Evolutionary conservation across 2,888 invertebrate genomes (phyloP).

Genomic region (Hetaerina titia): DNA sequence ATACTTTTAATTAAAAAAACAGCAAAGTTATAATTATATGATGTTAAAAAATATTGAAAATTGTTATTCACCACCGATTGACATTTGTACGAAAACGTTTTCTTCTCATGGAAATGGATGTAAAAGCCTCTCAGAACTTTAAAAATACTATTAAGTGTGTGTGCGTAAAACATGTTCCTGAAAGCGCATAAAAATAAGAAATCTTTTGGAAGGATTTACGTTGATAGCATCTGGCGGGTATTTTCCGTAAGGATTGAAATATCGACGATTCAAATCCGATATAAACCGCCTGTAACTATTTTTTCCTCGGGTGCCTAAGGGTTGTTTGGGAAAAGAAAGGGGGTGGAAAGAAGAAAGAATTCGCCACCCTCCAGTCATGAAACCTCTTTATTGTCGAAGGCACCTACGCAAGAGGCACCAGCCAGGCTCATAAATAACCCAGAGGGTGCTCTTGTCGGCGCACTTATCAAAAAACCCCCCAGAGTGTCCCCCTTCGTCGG

Average conservation of each 20-base stretch:
- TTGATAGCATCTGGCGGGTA: slow-evolving; percentile 60
- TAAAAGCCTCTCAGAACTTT: background rate
- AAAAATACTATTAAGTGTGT: background rate
- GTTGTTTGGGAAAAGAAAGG: background rate
- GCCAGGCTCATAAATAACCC: slow-evolving; percentile 57
- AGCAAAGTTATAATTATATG: no score
- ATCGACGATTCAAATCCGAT: slow-evolving; percentile 58
- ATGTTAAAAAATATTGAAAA: no score
- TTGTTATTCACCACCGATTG: no score
- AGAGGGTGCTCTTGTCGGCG: slow-evolving; percentile 58
- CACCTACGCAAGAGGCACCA: slow-evolving; percentile 50
- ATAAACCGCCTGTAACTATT: slow-evolving; percentile 54
- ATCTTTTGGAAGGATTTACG: slow-evolving; percentile 46
- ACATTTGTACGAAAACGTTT: background rate
- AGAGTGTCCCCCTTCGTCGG: slow-evolving; percentile 23
- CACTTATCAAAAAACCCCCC: slow-evolving; percentile 48
- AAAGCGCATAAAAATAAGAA: slow-evolving; percentile 19
- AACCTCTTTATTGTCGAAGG: slow-evolving; percentile 58
- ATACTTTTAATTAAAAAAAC: no score
- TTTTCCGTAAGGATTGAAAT: slow-evolving; percentile 47
- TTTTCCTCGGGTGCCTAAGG: background rate
- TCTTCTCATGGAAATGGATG: background rate
- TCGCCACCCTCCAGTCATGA: slow-evolving; percentile 52
- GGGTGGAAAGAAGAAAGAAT: slow-evolving; percentile 26
- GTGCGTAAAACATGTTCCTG: background rate